Percentiles rank a stretch among this genome's conserved stretches.
Evolutionary conservation across 2,888 invertebrate genomes (phyloP).

Genomic region (Morpho achilles): DNA sequence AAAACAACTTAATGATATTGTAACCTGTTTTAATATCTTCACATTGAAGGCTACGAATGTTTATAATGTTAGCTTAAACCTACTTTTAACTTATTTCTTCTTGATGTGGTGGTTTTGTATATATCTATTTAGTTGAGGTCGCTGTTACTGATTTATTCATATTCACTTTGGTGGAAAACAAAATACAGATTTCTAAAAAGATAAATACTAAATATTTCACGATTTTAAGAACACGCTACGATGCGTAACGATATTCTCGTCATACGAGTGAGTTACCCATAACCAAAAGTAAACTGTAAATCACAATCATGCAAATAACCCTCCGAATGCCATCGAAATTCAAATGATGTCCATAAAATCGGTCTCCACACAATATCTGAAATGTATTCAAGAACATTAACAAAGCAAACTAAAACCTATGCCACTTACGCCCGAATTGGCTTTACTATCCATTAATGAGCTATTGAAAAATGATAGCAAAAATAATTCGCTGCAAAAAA

Average conservation of each 20-base stretch:
- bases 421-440: slow-evolving; percentile 64
- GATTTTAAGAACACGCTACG: neutral
- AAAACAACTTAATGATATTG: no score
- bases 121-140: no score
- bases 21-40: no score
- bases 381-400: slow-evolving; percentile 49
- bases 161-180: no score
- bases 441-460: slow-evolving; percentile 65
- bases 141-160: no score
- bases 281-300: slow-evolving; percentile 63
- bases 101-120: no score
- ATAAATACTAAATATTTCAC: no score
- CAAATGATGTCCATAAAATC: slow-evolving; percentile 73
- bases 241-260: slow-evolving; percentile 4
- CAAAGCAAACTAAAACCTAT: slow-evolving; percentile 50
- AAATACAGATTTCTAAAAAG: no score
- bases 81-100: no score
- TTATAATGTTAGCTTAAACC: no score
- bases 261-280: slow-evolving; percentile 14
- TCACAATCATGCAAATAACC: slow-evolving; percentile 76
- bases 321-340: slow-evolving; percentile 63
- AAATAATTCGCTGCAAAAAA: slow-evolving; percentile 63
- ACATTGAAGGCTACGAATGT: no score
- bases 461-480: slow-evolving; percentile 79
- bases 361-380: slow-evolving; percentile 60